phyloP scores from a whole-genome alignment of 35 echinoderm and acorn worm genomes.

The Acanthaster planci region DNA sequence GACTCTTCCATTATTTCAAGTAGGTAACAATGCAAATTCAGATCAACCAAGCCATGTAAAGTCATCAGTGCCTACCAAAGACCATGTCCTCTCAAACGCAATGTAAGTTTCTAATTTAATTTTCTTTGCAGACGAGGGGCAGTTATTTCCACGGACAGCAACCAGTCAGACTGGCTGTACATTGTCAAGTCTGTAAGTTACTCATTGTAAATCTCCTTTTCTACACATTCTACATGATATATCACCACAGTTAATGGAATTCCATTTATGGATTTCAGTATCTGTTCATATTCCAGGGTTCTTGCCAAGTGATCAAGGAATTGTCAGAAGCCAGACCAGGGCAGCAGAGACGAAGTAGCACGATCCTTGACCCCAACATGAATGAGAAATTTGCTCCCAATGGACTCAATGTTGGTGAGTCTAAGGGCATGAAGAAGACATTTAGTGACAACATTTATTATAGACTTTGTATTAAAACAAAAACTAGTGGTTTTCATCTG shows the following conservation, averaged over 20 bases:
- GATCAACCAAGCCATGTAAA: not conserved
- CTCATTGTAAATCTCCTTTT: not conserved
- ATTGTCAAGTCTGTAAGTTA: conserved; percentile 70
- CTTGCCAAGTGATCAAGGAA: conserved; percentile 63
- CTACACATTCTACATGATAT: too few relatives aligned
- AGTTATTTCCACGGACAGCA: conserved; percentile 60
- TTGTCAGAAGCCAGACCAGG: conserved; percentile 8
- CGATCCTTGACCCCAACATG: not conserved
- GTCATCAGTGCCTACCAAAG: not conserved
- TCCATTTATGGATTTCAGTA: too few relatives aligned
- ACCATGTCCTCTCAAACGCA: not conserved
- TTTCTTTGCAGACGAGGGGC: conserved; percentile 37
- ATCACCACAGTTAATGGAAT: too few relatives aligned
- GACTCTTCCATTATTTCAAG: conserved; percentile 71
- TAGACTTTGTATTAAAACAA: too few relatives aligned
- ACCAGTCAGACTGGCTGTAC: conserved; percentile 67
- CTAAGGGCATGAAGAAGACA: not conserved
- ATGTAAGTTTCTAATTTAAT: too few relatives aligned
- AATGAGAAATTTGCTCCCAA: conserved; percentile 35
- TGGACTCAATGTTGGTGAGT: conserved; percentile 52
- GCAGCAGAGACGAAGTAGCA: not conserved
- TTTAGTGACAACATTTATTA: conserved; percentile 6
- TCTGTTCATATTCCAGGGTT: conserved; percentile 9
- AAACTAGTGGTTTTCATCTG: too few relatives aligned
- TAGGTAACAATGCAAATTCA: conserved; percentile 27